A percentile compares a stretch with the other conserved stretches of the same genome.
phyloP scores from a whole-genome alignment of 2,888 invertebrate species.

The Microctonus aethiopoides region DNA sequence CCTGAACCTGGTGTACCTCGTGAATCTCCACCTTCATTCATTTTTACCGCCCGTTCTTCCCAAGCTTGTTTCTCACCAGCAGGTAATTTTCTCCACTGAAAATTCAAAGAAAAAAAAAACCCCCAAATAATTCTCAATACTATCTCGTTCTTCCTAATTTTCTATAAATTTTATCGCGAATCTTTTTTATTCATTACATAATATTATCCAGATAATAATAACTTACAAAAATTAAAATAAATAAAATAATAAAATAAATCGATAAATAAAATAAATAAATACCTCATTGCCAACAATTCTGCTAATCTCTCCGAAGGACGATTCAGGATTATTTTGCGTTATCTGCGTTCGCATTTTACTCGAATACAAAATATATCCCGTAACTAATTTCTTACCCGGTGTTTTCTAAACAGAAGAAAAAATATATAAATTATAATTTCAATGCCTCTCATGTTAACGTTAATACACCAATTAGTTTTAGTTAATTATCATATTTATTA shows the following conservation, averaged over 20 bases:
- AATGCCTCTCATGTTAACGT: slow-evolving; percentile 5
- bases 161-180: slow-evolving; percentile 20
- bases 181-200: slow-evolving; percentile 13
- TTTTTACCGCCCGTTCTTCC: slow-evolving; percentile 91
- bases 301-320: slow-evolving; percentile 89
- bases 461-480: neutral
- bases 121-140: slow-evolving; percentile 8
- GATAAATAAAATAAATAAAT: slow-evolving; percentile 59
- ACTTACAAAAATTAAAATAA: slow-evolving; percentile 30
- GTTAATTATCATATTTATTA: neutral
- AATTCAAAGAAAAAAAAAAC: slow-evolving; percentile 5
- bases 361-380: slow-evolving; percentile 98
- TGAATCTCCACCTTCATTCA: slow-evolving; percentile 80
- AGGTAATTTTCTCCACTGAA: slow-evolving; percentile 92
- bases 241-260: slow-evolving; percentile 42
- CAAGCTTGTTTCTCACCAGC: slow-evolving; percentile 90
- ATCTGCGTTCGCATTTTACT: slow-evolving; percentile 94
- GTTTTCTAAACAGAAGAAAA: slow-evolving; percentile 66
- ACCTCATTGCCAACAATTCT: slow-evolving; percentile 79
- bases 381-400: slow-evolving; percentile 84
- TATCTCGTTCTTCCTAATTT: slow-evolving; percentile 30
- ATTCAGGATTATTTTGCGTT: slow-evolving; percentile 93
- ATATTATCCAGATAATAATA: slow-evolving; percentile 24
- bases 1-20: slow-evolving; percentile 60
- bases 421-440: slow-evolving; percentile 60